Percentiles rank a stretch among this genome's conserved stretches.
phyloP scores from a whole-genome alignment of 1,140 invertebrate genomes.

The Plectrocnemia conspersa region DNA sequence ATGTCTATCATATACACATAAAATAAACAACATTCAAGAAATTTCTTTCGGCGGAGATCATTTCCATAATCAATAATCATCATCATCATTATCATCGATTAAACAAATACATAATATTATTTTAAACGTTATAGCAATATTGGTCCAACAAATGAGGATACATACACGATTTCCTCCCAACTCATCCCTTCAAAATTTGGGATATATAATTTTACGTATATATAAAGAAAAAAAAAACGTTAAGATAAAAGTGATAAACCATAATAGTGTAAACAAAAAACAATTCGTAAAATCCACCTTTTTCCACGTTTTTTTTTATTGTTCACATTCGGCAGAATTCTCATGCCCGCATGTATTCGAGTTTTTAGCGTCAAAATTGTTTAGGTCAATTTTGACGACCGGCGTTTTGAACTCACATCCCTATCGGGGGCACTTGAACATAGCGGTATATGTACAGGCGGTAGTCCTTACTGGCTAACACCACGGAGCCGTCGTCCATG shows the following conservation, averaged over 20 bases:
- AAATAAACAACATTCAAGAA: conserved; percentile 32
- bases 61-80: conserved; percentile 23
- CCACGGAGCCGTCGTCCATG: conserved; percentile 99
- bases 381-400: conserved; percentile 5
- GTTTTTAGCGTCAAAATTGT: conserved; percentile 13
- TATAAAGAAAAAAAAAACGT: conserved; percentile 21
- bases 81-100: conserved; percentile 27
- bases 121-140: conserved; percentile 28
- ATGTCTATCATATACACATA: no score
- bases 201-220: background rate
- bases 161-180: conserved; percentile 18
- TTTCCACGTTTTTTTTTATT: conserved; percentile 1
- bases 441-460: conserved; percentile 98
- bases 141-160: conserved; percentile 33
- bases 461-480: conserved; percentile 98
- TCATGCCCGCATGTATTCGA: conserved; percentile 8
- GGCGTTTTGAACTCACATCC: conserved; percentile 59
- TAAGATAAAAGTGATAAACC: conserved; percentile 18
- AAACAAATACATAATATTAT: conserved; percentile 32
- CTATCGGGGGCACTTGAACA: conserved; percentile 81
- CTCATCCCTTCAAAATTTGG: conserved; percentile 17
- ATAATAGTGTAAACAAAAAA: conserved; percentile 22
- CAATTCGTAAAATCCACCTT: conserved; percentile 18
- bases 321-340: conserved; percentile 10
- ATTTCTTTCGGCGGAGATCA: conserved; percentile 30